A percentile compares a stretch with the other conserved stretches of the same genome.
phyloP scores from a whole-genome alignment of 2,113 vertebrate genomes.

The Beaufortia kweichowensis region DNA sequence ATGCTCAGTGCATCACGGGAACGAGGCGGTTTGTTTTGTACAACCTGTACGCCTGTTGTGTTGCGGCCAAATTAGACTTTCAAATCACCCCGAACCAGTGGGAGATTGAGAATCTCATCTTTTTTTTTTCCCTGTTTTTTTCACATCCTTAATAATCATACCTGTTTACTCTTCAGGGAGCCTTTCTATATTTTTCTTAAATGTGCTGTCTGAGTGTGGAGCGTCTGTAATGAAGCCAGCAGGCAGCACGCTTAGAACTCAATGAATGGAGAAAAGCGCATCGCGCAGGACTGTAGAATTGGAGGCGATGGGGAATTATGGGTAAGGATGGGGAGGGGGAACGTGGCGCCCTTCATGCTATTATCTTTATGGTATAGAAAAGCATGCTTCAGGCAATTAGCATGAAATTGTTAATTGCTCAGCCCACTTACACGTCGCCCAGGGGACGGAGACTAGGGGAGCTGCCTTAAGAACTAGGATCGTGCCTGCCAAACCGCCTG shows the following conservation, averaged over 20 bases:
- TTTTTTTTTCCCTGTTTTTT: constrained; percentile 65
- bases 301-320: constrained; percentile 68
- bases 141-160: constrained; percentile 75
- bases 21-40: constrained; percentile 72
- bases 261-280: constrained; percentile 60
- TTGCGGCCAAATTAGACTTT: constrained; percentile 79
- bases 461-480: constrained; percentile 76
- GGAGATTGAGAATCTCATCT: constrained; percentile 68
- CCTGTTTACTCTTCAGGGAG: constrained; percentile 80
- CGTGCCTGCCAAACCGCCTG: constrained; percentile 70
- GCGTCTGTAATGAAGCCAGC: constrained; percentile 74
- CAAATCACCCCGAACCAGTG: constrained; percentile 76
- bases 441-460: constrained; percentile 76
- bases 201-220: constrained; percentile 71
- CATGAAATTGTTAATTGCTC: constrained; percentile 92
- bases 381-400: constrained; percentile 89
- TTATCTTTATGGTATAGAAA: constrained; percentile 84
- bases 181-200: constrained; percentile 74
- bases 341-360: constrained; percentile 73
- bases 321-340: constrained; percentile 52
- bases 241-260: constrained; percentile 66
- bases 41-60: constrained; percentile 74
- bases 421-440: constrained; percentile 82
- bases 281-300: constrained; percentile 71
- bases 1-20: constrained; percentile 66